A percentile compares a stretch with the other conserved stretches of the same genome.
Conservation (phyloP, 2,797 vertebrate species). For the Manis crassicaudata region DNA sequence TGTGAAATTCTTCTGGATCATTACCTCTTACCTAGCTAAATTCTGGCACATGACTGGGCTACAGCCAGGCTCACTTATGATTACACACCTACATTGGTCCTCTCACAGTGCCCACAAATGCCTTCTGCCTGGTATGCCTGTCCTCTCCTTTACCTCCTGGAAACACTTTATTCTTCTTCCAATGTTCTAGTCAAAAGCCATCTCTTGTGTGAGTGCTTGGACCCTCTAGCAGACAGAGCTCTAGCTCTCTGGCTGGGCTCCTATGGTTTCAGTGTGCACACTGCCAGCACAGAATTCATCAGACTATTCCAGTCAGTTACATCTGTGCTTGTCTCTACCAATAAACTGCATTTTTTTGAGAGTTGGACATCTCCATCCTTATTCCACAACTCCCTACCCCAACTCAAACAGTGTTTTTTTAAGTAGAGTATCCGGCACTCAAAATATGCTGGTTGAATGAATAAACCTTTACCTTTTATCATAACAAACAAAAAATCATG, state of each 20-base stretch:
- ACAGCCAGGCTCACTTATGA: background rate
- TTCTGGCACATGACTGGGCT: background rate
- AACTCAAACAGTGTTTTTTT: background rate
- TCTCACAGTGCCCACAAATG: background rate
- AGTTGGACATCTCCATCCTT: background rate
- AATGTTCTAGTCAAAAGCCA: background rate
- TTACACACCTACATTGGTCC: background rate
- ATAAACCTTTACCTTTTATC: background rate
- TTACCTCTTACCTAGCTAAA: background rate
- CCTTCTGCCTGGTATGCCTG: background rate
- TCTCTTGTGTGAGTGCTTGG: background rate
- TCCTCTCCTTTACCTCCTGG: background rate
- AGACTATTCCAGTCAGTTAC: background rate
- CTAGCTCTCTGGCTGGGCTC: rapidly evolving
- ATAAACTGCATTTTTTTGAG: background rate
- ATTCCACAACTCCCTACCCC: background rate
- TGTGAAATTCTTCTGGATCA: background rate
- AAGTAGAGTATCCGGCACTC: background rate
- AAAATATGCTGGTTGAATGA: background rate
- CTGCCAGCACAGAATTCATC: background rate
- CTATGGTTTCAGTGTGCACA: background rate
- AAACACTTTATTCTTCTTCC: background rate
- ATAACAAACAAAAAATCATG: slow-evolving; percentile 8
- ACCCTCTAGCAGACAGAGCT: background rate
- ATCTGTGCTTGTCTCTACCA: background rate